Conservation (phyloP, 37 sponge, comb jelly and placozoan genomes). For the Petrosia ficiformis region DNA sequence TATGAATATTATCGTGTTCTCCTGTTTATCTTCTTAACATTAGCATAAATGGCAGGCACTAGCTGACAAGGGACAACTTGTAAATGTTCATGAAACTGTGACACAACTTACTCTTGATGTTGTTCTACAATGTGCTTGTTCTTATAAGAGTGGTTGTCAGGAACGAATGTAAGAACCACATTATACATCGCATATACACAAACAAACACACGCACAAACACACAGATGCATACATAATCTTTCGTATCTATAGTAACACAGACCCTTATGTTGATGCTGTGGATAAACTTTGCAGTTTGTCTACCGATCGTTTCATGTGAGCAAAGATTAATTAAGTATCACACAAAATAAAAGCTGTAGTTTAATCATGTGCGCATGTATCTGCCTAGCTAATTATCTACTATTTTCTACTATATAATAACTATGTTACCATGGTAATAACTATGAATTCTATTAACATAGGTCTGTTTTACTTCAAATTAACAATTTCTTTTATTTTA, state of each 20-base stretch:
- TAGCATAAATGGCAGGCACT: conserved; percentile 29
- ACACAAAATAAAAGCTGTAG: neutral
- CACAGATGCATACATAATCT: neutral
- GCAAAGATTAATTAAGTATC: neutral
- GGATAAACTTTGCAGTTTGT: conserved; percentile 16
- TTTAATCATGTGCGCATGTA: no score
- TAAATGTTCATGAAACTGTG: conserved; percentile 38
- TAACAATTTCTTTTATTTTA: neutral
- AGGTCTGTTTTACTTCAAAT: no score
- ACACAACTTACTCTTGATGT: conserved; percentile 67
- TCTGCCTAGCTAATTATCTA: no score
- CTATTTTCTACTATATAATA: no score
- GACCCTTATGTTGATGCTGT: conserved; percentile 50
- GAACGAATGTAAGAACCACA: neutral
- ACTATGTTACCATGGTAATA: no score
- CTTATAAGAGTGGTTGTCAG: conserved; percentile 76
- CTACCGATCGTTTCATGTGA: conserved; percentile 30
- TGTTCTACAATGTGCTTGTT: conserved; percentile 69
- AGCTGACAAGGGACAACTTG: conserved; percentile 22
- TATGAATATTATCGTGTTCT: no score
- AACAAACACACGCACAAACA: neutral
- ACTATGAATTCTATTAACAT: no score
- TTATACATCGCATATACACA: neutral
- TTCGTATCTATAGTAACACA: neutral
- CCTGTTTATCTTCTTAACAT: neutral